Conservation (phyloP, 2,797 vertebrate species). For the Peromyscus aztecus region DNA sequence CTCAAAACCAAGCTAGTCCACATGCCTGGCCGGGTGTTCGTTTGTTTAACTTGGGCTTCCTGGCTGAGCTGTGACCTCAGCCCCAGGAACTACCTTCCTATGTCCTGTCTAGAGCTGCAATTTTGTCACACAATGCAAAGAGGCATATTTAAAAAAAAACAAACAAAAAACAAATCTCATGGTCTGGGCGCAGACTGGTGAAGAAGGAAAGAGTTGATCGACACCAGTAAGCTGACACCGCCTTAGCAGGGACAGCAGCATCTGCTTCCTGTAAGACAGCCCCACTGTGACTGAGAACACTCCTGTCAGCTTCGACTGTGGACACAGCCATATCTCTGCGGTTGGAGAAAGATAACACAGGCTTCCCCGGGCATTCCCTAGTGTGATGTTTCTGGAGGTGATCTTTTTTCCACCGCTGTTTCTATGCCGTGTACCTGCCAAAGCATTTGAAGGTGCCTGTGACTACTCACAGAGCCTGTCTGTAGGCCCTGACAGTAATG, state of each 20-base stretch:
- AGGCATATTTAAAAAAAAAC: background rate
- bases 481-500: conserved; percentile 28
- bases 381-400: conserved; percentile 30
- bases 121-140: background rate
- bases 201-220: background rate
- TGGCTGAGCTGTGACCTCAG: background rate
- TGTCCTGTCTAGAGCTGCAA: background rate
- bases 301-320: background rate
- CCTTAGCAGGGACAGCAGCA: background rate
- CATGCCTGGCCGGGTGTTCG: too few species aligned
- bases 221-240: background rate
- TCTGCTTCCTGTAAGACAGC: background rate
- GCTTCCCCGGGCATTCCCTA: background rate
- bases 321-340: background rate
- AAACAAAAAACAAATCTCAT: background rate
- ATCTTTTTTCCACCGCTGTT: background rate
- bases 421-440: conserved; percentile 50
- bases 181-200: background rate
- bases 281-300: background rate
- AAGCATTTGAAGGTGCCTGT: conserved; percentile 2
- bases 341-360: background rate
- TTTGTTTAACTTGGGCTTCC: background rate
- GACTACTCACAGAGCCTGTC: conserved; percentile 38
- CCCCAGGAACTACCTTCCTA: background rate
- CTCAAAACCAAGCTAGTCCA: background rate